Percentiles rank a stretch among this genome's conserved stretches.
Conservation (phyloP, 2,888 invertebrate species). For the Drosophila infuscata region DNA sequence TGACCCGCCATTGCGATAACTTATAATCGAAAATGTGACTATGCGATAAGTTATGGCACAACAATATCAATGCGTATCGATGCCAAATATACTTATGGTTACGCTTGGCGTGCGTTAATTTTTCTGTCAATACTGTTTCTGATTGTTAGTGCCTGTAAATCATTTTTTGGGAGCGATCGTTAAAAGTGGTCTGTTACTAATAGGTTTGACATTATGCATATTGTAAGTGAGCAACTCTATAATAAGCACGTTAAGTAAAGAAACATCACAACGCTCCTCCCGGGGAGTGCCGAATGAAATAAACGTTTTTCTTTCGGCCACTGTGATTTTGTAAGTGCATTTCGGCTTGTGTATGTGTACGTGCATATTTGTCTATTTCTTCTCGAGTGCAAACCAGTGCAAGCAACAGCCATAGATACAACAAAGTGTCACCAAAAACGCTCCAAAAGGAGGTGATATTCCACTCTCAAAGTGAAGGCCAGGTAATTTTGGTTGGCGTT, state of each 20-base stretch:
- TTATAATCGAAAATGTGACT: conserved; percentile 5
- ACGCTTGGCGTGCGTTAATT: conserved; percentile 12
- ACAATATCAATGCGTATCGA: neutral
- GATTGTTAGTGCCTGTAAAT: conserved; percentile 17
- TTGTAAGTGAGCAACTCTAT: conserved; percentile 42
- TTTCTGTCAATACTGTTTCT: conserved; percentile 20
- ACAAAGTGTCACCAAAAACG: conserved; percentile 15
- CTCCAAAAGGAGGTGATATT: neutral
- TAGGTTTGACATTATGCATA: conserved; percentile 13
- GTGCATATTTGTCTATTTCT: conserved; percentile 29
- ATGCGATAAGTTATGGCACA: conserved; percentile 10
- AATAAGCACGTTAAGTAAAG: conserved; percentile 50
- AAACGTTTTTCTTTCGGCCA: conserved; percentile 18
- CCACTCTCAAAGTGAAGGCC: conserved; percentile 8
- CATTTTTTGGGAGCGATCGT: neutral
- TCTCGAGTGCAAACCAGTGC: conserved; percentile 42
- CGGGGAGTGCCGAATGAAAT: conserved; percentile 8
- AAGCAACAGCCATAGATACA: conserved; percentile 8
- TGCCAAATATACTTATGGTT: neutral
- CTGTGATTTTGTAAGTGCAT: neutral
- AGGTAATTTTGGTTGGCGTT: conserved; percentile 34
- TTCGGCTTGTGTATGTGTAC: conserved; percentile 1
- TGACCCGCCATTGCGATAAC: neutral
- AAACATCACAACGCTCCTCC: conserved; percentile 9
- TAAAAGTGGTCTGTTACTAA: neutral